These are phyloP conservation scores for Sarcophaga rosellei DNA, from an alignment of 2,888 invertebrate genomes.

Conservation along the genomic window DNA sequence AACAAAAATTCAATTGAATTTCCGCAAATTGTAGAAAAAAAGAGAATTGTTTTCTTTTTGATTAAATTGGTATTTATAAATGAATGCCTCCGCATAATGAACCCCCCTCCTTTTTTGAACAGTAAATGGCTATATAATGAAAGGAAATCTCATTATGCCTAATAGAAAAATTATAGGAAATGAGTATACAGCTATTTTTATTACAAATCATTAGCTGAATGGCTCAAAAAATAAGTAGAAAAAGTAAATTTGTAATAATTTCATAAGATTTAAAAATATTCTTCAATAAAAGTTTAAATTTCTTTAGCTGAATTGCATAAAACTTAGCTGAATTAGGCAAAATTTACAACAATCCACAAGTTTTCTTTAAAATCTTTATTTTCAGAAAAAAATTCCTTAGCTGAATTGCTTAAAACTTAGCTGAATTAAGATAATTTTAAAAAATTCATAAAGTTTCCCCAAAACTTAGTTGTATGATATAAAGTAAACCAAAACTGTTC, in stretches of 20 bases:
- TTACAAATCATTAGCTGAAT: no score
- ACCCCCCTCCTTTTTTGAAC: no score
- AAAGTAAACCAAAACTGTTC: no score
- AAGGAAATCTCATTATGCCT: no score
- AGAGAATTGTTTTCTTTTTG: neutral
- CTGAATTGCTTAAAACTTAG: neutral
- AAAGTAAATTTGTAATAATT: no score
- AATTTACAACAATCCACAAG: neutral
- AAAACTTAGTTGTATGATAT: neutral
- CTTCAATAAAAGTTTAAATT: no score
- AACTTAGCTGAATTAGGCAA: neutral
- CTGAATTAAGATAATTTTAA: neutral
- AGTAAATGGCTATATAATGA: no score
- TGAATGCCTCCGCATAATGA: neutral
- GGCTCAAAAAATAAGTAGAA: no score
- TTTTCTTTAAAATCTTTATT: neutral
- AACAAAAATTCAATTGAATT: slow-evolving; percentile 23
- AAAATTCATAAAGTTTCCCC: neutral
- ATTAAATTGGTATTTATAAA: slow-evolving; percentile 28
- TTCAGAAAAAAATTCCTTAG: neutral
- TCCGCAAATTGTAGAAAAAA: slow-evolving; percentile 23
- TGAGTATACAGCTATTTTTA: neutral
- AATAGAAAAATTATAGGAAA: neutral
- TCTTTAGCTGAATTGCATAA: neutral
- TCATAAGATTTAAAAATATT: no score